A percentile compares a stretch with the other conserved stretches of the same genome.
These are phyloP conservation scores for Formica exsecta DNA, from an alignment of 1,140 invertebrate genomes.

Conservation along the genomic window DNA sequence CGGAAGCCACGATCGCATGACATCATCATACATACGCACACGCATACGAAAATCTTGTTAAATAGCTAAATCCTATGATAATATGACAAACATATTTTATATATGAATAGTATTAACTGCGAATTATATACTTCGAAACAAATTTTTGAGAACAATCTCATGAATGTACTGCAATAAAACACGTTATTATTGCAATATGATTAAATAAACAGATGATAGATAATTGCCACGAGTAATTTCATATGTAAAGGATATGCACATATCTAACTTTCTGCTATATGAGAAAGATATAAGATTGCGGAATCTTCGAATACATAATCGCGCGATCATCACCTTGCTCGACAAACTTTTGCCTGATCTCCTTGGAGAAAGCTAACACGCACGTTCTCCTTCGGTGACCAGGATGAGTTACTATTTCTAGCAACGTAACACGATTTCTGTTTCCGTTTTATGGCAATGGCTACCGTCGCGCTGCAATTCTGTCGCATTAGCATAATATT, in stretches of 20 bases:
- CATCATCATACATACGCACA: too few species aligned
- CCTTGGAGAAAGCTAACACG: conserved; percentile 55
- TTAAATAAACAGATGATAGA: too few species aligned
- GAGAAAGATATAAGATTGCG: not conserved
- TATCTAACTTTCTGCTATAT: not conserved
- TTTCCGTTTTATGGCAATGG: conserved; percentile 30
- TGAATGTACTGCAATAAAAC: too few species aligned
- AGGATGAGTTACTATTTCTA: conserved; percentile 61
- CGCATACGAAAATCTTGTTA: too few species aligned
- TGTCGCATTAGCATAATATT: conserved; percentile 45
- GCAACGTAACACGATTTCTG: conserved; percentile 38
- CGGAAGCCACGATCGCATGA: too few species aligned
- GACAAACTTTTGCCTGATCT: conserved; percentile 33
- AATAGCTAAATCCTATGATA: too few species aligned
- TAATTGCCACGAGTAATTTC: not conserved
- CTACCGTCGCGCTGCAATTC: conserved; percentile 33
- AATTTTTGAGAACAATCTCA: too few species aligned
- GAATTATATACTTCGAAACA: too few species aligned
- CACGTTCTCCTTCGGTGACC: conserved; percentile 64
- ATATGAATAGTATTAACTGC: too few species aligned
- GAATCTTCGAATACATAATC: conserved; percentile 8
- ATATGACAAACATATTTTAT: too few species aligned
- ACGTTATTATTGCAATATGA: too few species aligned
- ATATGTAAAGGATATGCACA: not conserved
- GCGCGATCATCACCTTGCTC: not conserved